Evolutionary conservation across 2,888 invertebrate species (phyloP).

Genomic region (Nephrotoma flavescens): DNA sequence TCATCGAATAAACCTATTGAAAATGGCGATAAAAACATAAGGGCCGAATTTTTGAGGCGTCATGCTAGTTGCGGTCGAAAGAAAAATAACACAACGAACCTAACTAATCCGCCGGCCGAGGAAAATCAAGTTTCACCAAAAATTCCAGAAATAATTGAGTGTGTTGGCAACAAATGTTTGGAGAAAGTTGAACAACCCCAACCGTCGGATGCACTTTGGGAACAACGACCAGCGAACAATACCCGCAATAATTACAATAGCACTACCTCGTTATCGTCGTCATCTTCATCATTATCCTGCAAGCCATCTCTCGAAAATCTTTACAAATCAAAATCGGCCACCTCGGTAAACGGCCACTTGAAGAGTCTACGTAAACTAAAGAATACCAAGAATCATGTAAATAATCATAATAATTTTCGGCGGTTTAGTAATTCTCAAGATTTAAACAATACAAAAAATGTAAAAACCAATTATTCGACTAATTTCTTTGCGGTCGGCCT

Average conservation of each 20-base stretch:
- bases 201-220: neutral
- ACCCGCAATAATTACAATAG: neutral
- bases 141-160: slow-evolving; percentile 8
- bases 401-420: neutral
- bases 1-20: neutral
- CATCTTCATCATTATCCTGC: slow-evolving; percentile 1
- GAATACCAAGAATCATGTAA: neutral
- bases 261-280: neutral
- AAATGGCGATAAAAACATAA: neutral
- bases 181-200: slow-evolving; percentile 3
- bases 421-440: neutral
- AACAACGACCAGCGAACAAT: neutral
- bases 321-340: slow-evolving; percentile 10
- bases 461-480: slow-evolving; percentile 10
- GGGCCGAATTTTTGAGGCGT: slow-evolving; percentile 13
- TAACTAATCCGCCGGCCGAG: neutral
- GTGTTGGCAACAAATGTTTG: slow-evolving; percentile 11
- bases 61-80: slow-evolving; percentile 26
- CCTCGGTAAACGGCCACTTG: neutral
- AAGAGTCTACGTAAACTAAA: neutral
- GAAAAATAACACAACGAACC: slow-evolving; percentile 7
- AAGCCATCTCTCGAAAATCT: slow-evolving; percentile 8
- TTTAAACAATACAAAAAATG: neutral
- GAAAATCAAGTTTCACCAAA: neutral
- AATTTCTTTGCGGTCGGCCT: slow-evolving; percentile 13